Evolutionary conservation across 2,113 vertebrate species (phyloP).

Genomic region (Epinephelus lanceolatus): DNA sequence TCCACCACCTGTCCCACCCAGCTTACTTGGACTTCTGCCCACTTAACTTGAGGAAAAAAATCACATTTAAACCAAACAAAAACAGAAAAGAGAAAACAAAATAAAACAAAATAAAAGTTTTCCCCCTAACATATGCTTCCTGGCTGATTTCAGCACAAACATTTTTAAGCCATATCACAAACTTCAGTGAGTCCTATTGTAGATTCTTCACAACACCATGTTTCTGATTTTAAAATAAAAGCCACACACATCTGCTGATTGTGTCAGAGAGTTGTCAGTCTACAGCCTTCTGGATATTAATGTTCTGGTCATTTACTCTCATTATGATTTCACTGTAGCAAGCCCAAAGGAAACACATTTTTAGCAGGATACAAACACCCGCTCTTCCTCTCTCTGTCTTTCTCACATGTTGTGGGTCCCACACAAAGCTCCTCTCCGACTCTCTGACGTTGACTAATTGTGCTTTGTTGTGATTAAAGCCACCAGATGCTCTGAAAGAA

Average conservation of each 20-base stretch:
- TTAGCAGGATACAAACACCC: slow-evolving; percentile 8
- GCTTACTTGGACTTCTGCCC: too few relatives aligned
- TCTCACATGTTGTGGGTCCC: slow-evolving; percentile 41
- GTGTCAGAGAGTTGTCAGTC: not conserved
- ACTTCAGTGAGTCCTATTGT: not conserved
- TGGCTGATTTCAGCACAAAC: not conserved
- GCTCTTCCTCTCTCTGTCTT: slow-evolving; percentile 24
- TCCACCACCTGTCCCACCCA: too few relatives aligned
- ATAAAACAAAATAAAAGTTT: not conserved
- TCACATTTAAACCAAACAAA: too few relatives aligned
- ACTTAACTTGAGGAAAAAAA: too few relatives aligned
- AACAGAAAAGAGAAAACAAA: too few relatives aligned
- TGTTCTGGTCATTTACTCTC: not conserved
- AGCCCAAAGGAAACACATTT: not conserved
- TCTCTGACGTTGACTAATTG: slow-evolving; percentile 68
- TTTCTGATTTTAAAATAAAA: slow-evolving; percentile 3
- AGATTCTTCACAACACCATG: not conserved
- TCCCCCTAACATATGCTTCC: not conserved
- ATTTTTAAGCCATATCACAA: not conserved
- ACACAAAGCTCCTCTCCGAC: slow-evolving; percentile 31
- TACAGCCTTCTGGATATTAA: not conserved
- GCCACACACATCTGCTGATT: slow-evolving; percentile 1
- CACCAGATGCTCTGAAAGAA: slow-evolving; percentile 67
- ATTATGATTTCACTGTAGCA: not conserved
- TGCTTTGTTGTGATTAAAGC: slow-evolving; percentile 76